Percentiles rank a stretch among this genome's conserved stretches.
These are phyloP conservation scores for Arctocebus calabarensis DNA, from an alignment of 2,797 vertebrate genomes.

Conservation along the genomic window DNA sequence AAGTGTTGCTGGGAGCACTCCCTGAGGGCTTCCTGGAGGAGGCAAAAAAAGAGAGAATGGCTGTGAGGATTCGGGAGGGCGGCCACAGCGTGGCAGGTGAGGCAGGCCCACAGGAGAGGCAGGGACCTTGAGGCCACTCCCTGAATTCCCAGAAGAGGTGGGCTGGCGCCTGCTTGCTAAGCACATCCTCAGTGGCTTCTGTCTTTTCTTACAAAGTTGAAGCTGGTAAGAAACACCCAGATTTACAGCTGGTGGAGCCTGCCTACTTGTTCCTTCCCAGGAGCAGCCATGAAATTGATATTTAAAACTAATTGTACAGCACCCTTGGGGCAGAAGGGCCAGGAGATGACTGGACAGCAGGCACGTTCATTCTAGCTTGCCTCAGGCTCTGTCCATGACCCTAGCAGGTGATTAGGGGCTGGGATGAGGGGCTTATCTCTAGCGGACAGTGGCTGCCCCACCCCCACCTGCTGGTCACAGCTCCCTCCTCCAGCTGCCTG, in stretches of 20 bases:
- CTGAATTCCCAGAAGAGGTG: neutral
- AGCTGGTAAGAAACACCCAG: conserved; percentile 61
- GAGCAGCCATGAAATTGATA: conserved; percentile 96
- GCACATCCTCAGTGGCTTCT: fast-evolving
- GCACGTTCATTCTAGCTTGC: neutral
- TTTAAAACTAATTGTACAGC: conserved; percentile 94
- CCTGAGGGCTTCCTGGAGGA: neutral
- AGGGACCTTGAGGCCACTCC: fast-evolving
- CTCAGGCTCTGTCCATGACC: conserved; percentile 70
- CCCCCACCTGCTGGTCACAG: conserved; percentile 87
- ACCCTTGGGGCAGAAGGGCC: neutral
- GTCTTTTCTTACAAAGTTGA: neutral
- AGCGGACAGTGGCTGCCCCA: conserved; percentile 87
- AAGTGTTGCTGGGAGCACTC: neutral
- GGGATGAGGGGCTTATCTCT: conserved; percentile 92
- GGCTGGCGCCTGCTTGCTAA: fast-evolving
- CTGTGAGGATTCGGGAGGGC: neutral
- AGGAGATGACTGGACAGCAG: neutral
- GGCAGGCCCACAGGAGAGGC: too few relatives aligned
- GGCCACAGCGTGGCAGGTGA: too few relatives aligned
- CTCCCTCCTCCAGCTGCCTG: conserved; percentile 86
- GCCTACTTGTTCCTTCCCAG: conserved; percentile 89
- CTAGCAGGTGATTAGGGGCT: conserved; percentile 87
- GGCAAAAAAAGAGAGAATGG: neutral
- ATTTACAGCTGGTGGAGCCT: conserved; percentile 82